Evolutionary conservation across 1,140 invertebrate species (phyloP).

Genomic region (Tetramorium simillimum): DNA sequence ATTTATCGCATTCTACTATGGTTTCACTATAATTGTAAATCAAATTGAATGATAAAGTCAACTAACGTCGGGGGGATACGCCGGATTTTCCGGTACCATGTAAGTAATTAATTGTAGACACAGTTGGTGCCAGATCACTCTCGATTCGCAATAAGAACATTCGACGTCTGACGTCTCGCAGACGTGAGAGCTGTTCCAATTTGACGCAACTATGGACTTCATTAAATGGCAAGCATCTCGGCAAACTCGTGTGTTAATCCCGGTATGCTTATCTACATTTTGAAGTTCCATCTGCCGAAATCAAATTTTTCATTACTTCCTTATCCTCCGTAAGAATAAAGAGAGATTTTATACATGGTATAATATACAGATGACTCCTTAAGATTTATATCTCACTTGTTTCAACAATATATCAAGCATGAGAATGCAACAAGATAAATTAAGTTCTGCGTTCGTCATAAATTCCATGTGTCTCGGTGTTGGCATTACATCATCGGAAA

Average conservation of each 20-base stretch:
- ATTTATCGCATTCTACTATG: not conserved
- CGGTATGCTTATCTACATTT: slow-evolving; percentile 93
- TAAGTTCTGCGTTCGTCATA: slow-evolving; percentile 89
- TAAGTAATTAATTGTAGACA: slow-evolving; percentile 92
- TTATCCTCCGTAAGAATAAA: not conserved
- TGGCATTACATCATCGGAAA: slow-evolving; percentile 90
- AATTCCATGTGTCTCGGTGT: slow-evolving; percentile 87
- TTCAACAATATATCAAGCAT: slow-evolving; percentile 98
- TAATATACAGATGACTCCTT: not conserved
- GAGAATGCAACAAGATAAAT: slow-evolving; percentile 96
- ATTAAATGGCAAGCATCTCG: slow-evolving; percentile 92
- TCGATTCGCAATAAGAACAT: slow-evolving; percentile 96
- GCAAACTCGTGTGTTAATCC: slow-evolving; percentile 91
- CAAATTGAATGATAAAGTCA: not conserved
- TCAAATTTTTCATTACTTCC: slow-evolving; percentile 49
- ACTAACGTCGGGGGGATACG: slow-evolving; percentile 92
- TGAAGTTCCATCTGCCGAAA: slow-evolving; percentile 94
- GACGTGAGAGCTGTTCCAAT: slow-evolving; percentile 91
- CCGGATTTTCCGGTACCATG: slow-evolving; percentile 90
- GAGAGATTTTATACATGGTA: not conserved
- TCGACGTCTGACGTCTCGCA: slow-evolving; percentile 88
- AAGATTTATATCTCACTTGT: slow-evolving; percentile 88
- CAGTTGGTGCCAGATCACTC: slow-evolving; percentile 97
- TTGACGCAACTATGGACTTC: slow-evolving; percentile 92
- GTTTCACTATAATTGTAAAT: not conserved